Percentiles rank a stretch among this genome's conserved stretches.
Conservation (phyloP, 2,113 vertebrate species). For the Syngnathoides biaculeatus region DNA sequence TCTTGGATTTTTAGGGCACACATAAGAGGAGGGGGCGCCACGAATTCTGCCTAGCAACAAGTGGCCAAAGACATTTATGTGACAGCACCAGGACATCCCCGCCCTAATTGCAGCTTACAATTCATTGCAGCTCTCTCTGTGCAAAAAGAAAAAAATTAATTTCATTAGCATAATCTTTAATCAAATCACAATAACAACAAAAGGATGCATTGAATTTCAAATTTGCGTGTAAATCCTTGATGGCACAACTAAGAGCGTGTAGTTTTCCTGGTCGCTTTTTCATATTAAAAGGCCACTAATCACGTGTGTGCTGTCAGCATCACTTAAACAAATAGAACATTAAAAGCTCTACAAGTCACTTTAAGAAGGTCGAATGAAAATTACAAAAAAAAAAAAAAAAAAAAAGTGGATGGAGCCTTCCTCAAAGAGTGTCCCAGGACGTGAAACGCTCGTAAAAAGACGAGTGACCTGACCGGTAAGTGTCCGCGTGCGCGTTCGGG, state of each 20-base stretch:
- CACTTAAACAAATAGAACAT: background rate
- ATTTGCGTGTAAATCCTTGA: background rate
- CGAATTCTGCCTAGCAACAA: background rate
- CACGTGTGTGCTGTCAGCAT: background rate
- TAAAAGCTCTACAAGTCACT: background rate
- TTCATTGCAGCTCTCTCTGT: too few species aligned
- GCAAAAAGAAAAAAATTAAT: too few species aligned
- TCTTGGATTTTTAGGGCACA: too few species aligned
- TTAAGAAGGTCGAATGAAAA: background rate
- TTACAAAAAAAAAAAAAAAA: background rate
- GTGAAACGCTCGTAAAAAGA: background rate
- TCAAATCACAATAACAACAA: too few species aligned
- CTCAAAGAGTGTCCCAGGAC: background rate
- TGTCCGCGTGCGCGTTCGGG: background rate
- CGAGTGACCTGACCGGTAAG: constrained; percentile 3
- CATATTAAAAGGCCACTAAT: background rate
- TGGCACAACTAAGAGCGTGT: background rate
- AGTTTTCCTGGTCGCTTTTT: background rate
- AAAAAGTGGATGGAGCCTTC: background rate
- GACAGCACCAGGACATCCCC: background rate
- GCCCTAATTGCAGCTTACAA: too few species aligned
- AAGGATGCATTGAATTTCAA: too few species aligned
- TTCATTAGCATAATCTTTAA: too few species aligned
- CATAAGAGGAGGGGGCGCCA: background rate
- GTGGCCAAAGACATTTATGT: background rate